These are phyloP conservation scores for Varecia variegata DNA, from an alignment of 2,797 vertebrate species.

Conservation along the genomic window DNA sequence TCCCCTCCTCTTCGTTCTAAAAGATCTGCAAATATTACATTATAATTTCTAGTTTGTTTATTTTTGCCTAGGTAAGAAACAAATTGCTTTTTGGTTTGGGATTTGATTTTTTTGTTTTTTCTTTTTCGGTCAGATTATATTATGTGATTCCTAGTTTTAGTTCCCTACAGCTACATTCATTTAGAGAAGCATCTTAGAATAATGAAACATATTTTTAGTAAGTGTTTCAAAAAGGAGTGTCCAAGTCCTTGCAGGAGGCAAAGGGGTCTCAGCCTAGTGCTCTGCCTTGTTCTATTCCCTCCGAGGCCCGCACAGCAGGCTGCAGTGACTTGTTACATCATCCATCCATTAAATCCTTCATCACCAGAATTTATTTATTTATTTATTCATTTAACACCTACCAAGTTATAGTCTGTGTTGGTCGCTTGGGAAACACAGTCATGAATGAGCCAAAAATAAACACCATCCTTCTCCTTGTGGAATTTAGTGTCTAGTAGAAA, in stretches of 20 bases:
- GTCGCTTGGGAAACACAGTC: conserved; percentile 52
- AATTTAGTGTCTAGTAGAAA: conserved; percentile 16
- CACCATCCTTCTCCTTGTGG: neutral
- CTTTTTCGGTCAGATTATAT: neutral
- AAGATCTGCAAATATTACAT: neutral
- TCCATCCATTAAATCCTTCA: neutral
- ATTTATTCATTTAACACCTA: conserved; percentile 1
- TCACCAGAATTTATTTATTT: conserved; percentile 18
- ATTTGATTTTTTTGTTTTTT: neutral
- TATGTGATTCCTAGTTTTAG: neutral
- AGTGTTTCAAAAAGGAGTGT: neutral
- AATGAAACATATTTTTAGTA: neutral
- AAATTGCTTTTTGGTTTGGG: neutral
- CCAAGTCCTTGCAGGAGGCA: neutral
- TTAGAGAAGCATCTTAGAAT: conserved; percentile 19
- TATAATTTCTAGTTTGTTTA: neutral
- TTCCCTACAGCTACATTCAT: neutral
- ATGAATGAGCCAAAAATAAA: conserved; percentile 50
- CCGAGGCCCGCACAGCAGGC: too few relatives aligned
- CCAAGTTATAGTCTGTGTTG: neutral
- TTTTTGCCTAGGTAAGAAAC: neutral
- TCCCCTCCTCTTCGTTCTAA: neutral
- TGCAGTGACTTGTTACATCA: neutral
- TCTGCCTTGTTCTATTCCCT: neutral
- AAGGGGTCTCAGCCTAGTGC: neutral